These are phyloP conservation scores for Andrena haemorrhoa DNA, from an alignment of 2,888 invertebrate species.

Conservation along the genomic window DNA sequence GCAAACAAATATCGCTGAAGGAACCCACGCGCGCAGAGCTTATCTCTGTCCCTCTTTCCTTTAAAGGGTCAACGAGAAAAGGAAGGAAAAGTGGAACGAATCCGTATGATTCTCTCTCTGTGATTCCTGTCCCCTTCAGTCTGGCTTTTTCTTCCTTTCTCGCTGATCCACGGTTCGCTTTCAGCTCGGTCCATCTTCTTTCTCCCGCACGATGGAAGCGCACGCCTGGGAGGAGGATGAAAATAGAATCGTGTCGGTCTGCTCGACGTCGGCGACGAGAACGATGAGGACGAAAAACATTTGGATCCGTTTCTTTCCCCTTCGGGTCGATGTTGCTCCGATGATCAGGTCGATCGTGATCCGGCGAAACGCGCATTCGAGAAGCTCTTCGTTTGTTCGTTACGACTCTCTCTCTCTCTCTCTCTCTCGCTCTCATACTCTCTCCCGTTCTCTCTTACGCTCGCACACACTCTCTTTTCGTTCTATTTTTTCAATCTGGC, in stretches of 20 bases:
- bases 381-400: conserved; percentile 21
- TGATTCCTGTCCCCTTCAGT: not conserved
- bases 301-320: conserved; percentile 42
- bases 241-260: conserved; percentile 49
- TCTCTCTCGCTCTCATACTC: not conserved
- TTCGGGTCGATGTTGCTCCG: conserved; percentile 31
- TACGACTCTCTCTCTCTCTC: not conserved
- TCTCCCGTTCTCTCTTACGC: not conserved
- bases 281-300: conserved; percentile 51
- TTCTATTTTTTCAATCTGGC: conserved; percentile 21
- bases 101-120: not conserved
- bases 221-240: conserved; percentile 38
- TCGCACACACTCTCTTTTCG: conserved; percentile 16
- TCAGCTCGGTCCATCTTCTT: conserved; percentile 10
- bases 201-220: conserved; percentile 34
- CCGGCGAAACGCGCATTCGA: conserved; percentile 34
- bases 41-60: not conserved
- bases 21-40: not conserved
- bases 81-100: not conserved
- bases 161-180: not conserved
- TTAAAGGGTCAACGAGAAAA: conserved; percentile 17
- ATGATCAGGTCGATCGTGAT: conserved; percentile 33
- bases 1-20: not conserved
- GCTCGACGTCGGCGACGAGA: conserved; percentile 35
- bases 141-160: not conserved